Percentiles rank a stretch among this genome's conserved stretches.
Conservation (phyloP, 1,140 invertebrate genomes). For the Branchinecta lynchi region DNA sequence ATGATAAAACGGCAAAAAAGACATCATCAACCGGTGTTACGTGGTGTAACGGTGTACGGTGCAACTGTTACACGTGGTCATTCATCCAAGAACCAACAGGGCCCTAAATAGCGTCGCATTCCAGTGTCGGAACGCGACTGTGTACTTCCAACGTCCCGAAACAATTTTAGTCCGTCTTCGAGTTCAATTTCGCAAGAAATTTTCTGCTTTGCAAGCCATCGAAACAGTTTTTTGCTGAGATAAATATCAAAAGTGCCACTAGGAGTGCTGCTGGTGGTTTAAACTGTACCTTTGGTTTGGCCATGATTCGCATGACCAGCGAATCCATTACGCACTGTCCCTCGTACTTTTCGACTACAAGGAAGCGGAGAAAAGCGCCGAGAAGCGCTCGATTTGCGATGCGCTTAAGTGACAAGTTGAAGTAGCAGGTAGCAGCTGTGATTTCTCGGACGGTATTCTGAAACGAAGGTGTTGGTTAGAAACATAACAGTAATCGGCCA, state of each 20-base stretch:
- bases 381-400: constrained; percentile 69
- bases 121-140: no score
- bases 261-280: no score
- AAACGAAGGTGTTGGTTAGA: constrained; percentile 28
- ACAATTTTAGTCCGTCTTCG: no score
- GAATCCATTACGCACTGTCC: constrained; percentile 57
- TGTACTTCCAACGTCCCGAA: no score
- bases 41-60: no score
- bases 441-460: constrained; percentile 67
- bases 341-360: constrained; percentile 70
- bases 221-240: background rate
- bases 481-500: no score
- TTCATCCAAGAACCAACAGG: no score
- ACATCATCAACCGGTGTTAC: no score
- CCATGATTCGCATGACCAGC: constrained; percentile 54
- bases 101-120: no score
- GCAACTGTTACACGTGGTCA: no score
- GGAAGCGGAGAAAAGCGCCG: constrained; percentile 63
- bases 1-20: no score
- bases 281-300: constrained; percentile 44
- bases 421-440: constrained; percentile 75
- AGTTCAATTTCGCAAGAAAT: background rate
- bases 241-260: no score
- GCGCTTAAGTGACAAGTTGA: constrained; percentile 71
- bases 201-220: background rate